Evolutionary conservation across 2,797 vertebrate species (phyloP), one percentile per base, ranked within the genome.

Genomic region (Smutsia temminckii): DNA sequence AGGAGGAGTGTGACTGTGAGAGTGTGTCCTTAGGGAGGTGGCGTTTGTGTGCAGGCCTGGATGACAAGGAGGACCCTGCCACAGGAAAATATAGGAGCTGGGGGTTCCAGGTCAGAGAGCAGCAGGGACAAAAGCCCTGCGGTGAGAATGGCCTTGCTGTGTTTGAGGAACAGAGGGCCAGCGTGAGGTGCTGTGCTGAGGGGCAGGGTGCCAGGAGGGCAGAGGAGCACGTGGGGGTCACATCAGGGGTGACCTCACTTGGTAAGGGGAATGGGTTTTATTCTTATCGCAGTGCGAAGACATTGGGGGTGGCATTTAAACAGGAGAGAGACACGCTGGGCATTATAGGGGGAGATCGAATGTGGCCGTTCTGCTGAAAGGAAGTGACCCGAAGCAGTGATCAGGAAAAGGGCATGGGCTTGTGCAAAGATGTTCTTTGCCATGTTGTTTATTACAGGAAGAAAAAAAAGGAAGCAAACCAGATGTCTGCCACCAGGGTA

Each of bases 211-310:
- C 23, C 16, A 7, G 32, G 83, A 66, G 29, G 20, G 7, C 1
- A 6, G 16, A 1, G 34, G 14, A 6, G 16, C 0, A 0, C 57
- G 40, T 6, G 0, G 64, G 53, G 53, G 34, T 10, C 11, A 23
- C 46, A 16, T 6, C 37, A 7, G 59, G 32, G 7, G 3, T 21
- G 10, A 23, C 27, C 34, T n/a, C 16, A 23, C 1, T 3, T 13
- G 37, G 46, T 34, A 23, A 78, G n/a, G 7, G 25, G 12, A 8
- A 0, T 0, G 2, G 40, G 4, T n/a, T 42, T 63, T 32, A 3
- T 34, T 84, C 80, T 69, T 4, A 21, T 10, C 8, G 6, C 10
- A 37, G 2, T 27, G 40, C 66, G n/a, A 63, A 80, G 72, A n/a
- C 66, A 6, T 0, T 6, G 20, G 49, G 7, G 20, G 12, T 8